Base-by-base conservation (phyloP, 2,113 vertebrate species). In the Dicaeum eximium region DNA sequence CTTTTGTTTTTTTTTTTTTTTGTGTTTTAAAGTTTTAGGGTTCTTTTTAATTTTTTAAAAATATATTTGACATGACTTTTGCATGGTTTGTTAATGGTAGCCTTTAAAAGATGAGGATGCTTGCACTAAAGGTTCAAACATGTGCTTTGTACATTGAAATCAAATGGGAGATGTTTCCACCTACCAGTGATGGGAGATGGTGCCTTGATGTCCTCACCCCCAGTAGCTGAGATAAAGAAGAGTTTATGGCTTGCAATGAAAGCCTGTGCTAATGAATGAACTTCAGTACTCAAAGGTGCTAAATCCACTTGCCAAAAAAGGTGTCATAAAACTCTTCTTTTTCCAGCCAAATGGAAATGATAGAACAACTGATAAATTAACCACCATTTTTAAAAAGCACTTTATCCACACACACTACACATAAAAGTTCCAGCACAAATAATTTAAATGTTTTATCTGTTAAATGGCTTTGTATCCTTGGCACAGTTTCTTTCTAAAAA, bases 311-410 rank as follows among this genome's bases (percentile, higher is more conserved):
- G 86, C 92, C 92, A 94, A 86, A 88, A 88, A 70, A 77, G 38
- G 27, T 93, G 74, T 93, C 79, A 95, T 87, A 93, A 91, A 96
- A 70, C 56, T 80, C 81, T 66, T 77, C 42, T 72, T 64, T 75
- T 88, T 75, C 37, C 56, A 94, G 69, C 51, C 71, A 82, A 83
- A 66, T 58, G 92, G 70, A 80, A 85, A 81, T 56, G 42, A 56
- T 50, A 66, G 79, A 95, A 80, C 77, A 97, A 96, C 81, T 85
- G 67, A 87, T 92, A 97, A 95, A 90, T 85, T 73, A 90, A 87
- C 79, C 27, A 22, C 73, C 7, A 0, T 37, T 83, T 90, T 92
- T 67, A 40, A 58, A 40, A 94, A 90, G 64, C 30, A n/a, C 31
- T 73, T 74, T 86, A 58, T 44, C 30, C 4, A 10, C 58, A 62